Evolutionary conservation across 2,113 vertebrate species (phyloP).

Genomic region (Lagopus leucura): DNA sequence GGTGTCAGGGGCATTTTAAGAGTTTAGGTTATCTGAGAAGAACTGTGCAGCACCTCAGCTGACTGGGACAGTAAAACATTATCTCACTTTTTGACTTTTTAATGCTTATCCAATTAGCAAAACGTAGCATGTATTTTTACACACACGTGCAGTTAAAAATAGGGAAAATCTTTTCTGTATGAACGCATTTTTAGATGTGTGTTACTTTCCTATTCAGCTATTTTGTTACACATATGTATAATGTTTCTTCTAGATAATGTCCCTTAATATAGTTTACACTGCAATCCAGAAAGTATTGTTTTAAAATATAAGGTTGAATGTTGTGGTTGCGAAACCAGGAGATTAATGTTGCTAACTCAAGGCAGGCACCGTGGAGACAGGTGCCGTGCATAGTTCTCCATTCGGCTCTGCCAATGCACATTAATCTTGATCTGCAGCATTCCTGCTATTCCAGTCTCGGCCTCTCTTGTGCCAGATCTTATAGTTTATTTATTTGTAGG

Average conservation of each 20-base stretch:
- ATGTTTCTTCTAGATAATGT: not conserved
- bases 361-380: not conserved
- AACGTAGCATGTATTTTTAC: not conserved
- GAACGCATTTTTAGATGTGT: not conserved
- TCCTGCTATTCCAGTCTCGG: constrained; percentile 22
- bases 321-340: not conserved
- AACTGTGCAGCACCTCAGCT: not conserved
- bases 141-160: not conserved
- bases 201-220: not conserved
- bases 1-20: not conserved
- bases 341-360: not conserved
- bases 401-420: constrained; percentile 29
- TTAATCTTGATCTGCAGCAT: constrained; percentile 38
- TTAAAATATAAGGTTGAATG: not conserved
- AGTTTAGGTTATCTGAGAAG: not conserved
- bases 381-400: not conserved
- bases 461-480: constrained; percentile 12
- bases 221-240: not conserved
- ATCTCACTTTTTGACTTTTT: not conserved
- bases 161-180: not conserved
- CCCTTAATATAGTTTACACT: not conserved
- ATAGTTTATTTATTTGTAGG: not conserved
- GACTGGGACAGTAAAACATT: not conserved
- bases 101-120: not conserved
- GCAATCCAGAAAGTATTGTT: not conserved